Percentiles rank a stretch among this genome's conserved stretches.
These are phyloP conservation scores for Conus ventricosus DNA, from an alignment of 1,140 invertebrate genomes.

Conservation along the genomic window DNA sequence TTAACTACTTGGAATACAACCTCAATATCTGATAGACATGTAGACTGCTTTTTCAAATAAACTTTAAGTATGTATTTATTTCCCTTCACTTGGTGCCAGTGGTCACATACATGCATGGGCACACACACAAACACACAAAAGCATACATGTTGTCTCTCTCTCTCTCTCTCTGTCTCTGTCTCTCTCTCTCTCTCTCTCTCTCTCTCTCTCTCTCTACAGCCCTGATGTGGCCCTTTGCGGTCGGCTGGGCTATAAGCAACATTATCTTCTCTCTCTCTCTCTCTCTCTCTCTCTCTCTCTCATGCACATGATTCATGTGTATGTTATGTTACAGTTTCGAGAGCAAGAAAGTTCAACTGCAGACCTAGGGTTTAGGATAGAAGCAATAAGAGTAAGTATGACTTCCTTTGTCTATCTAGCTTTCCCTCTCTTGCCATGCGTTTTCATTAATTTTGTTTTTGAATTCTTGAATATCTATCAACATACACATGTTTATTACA, in stretches of 20 bases:
- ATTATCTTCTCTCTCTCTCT: not conserved
- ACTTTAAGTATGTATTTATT: too few species aligned
- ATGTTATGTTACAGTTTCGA: constrained; percentile 74
- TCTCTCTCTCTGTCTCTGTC: not conserved
- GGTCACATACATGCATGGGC: not conserved
- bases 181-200: not conserved
- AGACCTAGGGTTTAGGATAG: constrained; percentile 95
- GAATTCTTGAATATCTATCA: too few species aligned
- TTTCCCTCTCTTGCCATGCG: not conserved
- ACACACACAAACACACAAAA: not conserved
- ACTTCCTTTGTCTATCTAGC: not conserved
- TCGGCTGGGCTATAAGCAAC: too few species aligned
- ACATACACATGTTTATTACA: too few species aligned
- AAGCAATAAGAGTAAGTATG: constrained; percentile 88
- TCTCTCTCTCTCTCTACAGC: not conserved
- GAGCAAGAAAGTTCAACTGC: constrained; percentile 98
- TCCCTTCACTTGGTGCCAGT: too few species aligned
- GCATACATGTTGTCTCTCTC: not conserved
- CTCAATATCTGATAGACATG: too few species aligned
- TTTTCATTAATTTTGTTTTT: too few species aligned
- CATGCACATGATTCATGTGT: not conserved
- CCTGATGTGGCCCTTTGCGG: too few species aligned
- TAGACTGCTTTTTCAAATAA: too few species aligned
- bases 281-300: not conserved
- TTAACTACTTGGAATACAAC: too few species aligned